Base-by-base conservation (phyloP, 2,888 invertebrate species). In the Pardosa pseudoannulata region DNA sequence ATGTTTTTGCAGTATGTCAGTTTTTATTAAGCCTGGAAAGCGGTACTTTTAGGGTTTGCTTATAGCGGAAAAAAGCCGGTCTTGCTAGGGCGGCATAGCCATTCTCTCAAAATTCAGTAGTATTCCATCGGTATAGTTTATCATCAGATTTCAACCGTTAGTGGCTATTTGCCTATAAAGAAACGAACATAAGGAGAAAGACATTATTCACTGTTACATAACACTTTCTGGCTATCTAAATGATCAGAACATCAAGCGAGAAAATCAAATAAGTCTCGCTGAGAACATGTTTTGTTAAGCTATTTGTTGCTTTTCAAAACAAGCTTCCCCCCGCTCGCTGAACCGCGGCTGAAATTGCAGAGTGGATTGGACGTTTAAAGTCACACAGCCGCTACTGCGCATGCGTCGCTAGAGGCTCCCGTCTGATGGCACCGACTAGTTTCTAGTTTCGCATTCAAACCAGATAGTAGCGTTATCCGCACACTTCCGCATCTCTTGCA, bases 381-480 rank as follows among this genome's bases (percentile, higher is more conserved):
- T 5, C 56, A 56, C 6, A 23, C 23, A 5, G 16, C n/a, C 56
- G 16, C 56, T n/a, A n/a, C 1, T 23, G 56, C 56, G 56, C 56
- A 56, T 56, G 56, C 56, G 56, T 23, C 5, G 56, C 56, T 23
- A 23, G 16, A 16, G 11, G 9, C 23, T 23, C 56, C 19, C 5
- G 19, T 23, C 16, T 19, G 23, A 11, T 6, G 19, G 56, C 23
- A 23, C n/a, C 2, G 5, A 23, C 23, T 2, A 23, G 16, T 19
- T 56, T 56, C 23, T 56, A 11, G 56, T 56, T 56, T 23, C 23
- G 56, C 56, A 23, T 56, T 56, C 56, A 56, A 56, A 56, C 56
- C 56, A 56, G 23, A 56, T 16, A 56, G 19, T 56, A 56, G 23
- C 23, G 56, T 56, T 19, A 56, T 56, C 19, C 5, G 2, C 23